Evolutionary conservation across 2,888 invertebrate species (phyloP).

Genomic region (Minunthozetes semirufus): DNA sequence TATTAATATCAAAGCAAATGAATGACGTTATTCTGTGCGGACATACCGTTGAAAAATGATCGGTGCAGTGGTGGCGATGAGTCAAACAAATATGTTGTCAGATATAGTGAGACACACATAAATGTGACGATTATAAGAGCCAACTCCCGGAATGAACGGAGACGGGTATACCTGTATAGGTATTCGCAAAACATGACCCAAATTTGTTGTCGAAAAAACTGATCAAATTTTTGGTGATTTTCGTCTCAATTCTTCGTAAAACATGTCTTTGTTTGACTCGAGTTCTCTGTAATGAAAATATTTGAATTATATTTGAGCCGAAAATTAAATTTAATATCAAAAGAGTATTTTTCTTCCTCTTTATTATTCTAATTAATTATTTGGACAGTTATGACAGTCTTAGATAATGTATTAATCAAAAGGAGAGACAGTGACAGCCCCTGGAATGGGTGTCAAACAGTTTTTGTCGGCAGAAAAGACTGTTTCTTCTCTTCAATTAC

Average conservation of each 20-base stretch:
- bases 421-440: background rate
- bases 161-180: background rate
- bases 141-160: conserved; percentile 20
- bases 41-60: conserved; percentile 10
- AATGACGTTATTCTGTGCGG: no score
- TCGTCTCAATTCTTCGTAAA: no score
- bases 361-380: background rate
- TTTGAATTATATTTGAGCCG: no score
- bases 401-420: background rate
- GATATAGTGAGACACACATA: conserved; percentile 19
- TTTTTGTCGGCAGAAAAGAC: background rate
- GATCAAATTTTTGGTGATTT: no score
- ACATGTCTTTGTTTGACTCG: no score
- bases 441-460: background rate
- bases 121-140: conserved; percentile 2
- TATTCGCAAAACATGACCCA: background rate
- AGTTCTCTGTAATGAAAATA: no score
- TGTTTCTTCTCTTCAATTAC: no score
- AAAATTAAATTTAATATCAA: no score
- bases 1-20: no score
- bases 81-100: conserved; percentile 25
- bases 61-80: background rate
- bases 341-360: background rate
- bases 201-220: no score
- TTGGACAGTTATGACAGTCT: background rate